A percentile compares a stretch with the other conserved stretches of the same genome.
phyloP scores from a whole-genome alignment of 2,113 vertebrate genomes.

The Tylochromis polylepis region DNA sequence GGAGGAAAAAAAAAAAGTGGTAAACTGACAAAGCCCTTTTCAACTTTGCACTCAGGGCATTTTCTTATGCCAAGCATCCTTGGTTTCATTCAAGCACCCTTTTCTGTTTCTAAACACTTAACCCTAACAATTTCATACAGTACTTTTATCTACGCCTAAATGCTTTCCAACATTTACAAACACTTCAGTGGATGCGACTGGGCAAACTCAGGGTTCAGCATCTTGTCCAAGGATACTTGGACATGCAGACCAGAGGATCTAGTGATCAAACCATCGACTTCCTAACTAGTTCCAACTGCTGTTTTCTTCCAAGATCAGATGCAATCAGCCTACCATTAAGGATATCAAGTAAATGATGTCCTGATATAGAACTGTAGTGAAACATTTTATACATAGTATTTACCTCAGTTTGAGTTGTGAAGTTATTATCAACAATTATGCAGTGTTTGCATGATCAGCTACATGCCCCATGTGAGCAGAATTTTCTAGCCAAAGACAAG shows the following conservation, averaged over 20 bases:
- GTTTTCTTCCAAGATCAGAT: neutral
- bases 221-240: neutral
- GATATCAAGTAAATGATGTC: neutral
- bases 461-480: neutral
- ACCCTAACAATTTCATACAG: neutral
- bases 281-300: neutral
- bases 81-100: accelerated
- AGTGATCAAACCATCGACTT: neutral
- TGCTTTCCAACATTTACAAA: neutral
- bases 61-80: neutral
- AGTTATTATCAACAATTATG: too few relatives aligned
- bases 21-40: accelerated
- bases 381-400: accelerated
- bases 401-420: neutral
- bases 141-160: accelerated
- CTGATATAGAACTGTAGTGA: neutral
- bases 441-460: accelerated
- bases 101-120: neutral
- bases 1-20: too few relatives aligned
- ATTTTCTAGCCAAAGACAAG: neutral
- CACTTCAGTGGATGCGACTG: neutral
- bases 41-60: accelerated
- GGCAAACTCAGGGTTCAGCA: too few relatives aligned
- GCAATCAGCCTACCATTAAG: neutral
- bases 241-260: neutral